Conservation (phyloP, 2,113 vertebrate genomes). For the Gopherus flavomarginatus region DNA sequence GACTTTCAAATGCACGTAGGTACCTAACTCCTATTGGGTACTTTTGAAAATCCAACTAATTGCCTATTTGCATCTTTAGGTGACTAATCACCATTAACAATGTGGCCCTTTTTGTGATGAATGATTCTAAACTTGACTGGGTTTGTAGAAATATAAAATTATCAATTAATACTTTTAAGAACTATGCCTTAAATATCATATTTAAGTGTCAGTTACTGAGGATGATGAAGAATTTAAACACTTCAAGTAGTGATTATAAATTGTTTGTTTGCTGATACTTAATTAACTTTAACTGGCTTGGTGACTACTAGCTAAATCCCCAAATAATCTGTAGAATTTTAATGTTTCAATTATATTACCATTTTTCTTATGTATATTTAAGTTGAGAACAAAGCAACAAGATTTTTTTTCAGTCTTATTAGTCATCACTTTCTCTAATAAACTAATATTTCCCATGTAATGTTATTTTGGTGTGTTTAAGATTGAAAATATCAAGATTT, state of each 20-base stretch:
- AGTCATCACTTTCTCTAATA: slow-evolving; percentile 14
- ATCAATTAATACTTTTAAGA: not conserved
- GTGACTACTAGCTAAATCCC: slow-evolving; percentile 53
- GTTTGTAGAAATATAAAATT: not conserved
- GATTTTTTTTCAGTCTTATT: slow-evolving; percentile 27
- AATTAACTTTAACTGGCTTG: slow-evolving; percentile 56
- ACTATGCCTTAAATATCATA: not conserved
- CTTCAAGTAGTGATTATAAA: slow-evolving; percentile 13
- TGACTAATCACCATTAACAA: not conserved
- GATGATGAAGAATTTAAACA: slow-evolving; percentile 9
- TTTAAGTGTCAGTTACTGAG: not conserved
- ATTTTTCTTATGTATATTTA: slow-evolving; percentile 18
- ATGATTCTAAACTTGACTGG: not conserved
- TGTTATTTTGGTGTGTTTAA: slow-evolving; percentile 24
- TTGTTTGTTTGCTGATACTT: slow-evolving; percentile 38
- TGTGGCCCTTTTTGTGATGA: not conserved
- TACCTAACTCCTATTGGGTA: no score
- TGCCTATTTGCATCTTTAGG: not conserved
- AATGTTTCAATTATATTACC: not conserved
- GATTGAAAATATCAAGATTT: not conserved
- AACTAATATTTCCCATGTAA: slow-evolving; percentile 21
- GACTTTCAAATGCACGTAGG: no score
- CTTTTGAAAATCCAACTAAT: not conserved
- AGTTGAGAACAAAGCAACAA: slow-evolving; percentile 39
- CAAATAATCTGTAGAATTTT: slow-evolving; percentile 41